Evolutionary conservation across 2,888 invertebrate species (phyloP).

Genomic region (Pristionchus mayeri): DNA sequence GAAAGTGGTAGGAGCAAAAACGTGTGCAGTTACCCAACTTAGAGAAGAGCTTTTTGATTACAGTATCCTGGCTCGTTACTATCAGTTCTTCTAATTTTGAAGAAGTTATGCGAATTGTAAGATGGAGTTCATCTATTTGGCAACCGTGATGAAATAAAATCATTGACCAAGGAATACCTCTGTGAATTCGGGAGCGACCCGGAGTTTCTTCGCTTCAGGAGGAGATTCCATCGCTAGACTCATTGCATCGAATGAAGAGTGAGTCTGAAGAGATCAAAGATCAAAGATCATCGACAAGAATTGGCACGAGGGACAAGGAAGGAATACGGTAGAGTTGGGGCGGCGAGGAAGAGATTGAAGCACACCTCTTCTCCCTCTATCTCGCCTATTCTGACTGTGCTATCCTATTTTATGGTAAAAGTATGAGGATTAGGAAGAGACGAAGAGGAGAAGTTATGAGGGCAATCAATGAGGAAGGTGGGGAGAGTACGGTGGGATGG

Average conservation of each 20-base stretch:
- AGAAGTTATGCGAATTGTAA: too few relatives aligned
- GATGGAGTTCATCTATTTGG: too few relatives aligned
- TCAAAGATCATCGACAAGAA: background rate
- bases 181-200: background rate
- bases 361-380: constrained; percentile 9
- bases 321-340: background rate
- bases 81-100: too few relatives aligned
- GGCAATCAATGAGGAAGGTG: background rate
- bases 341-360: background rate
- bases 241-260: constrained; percentile 7
- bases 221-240: constrained; percentile 36
- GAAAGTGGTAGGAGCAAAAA: constrained; percentile 16
- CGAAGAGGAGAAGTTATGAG: background rate
- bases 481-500: background rate
- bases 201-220: background rate
- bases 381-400: too few relatives aligned
- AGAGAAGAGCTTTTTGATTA: background rate
- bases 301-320: background rate
- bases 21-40: background rate
- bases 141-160: too few relatives aligned
- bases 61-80: too few relatives aligned
- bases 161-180: background rate
- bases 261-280: constrained; percentile 6
- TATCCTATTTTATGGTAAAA: constrained; percentile 40
- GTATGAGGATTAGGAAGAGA: constrained; percentile 25